Evolutionary conservation across 2,113 vertebrate genomes (phyloP).

Genomic region (Pimephales promelas): DNA sequence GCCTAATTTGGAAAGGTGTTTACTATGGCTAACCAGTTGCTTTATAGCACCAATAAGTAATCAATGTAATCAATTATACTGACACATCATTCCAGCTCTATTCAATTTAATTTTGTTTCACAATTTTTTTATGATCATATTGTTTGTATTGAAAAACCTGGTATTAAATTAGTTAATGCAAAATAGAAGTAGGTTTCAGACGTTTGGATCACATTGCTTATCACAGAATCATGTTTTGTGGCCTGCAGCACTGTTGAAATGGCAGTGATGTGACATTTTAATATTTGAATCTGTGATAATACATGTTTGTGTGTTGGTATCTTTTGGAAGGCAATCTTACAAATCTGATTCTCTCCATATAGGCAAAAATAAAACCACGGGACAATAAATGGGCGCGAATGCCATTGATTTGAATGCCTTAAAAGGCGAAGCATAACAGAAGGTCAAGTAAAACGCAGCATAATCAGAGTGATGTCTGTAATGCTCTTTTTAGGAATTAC

Average conservation of each 20-base stretch:
- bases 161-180: background rate
- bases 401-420: background rate
- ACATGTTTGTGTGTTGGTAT: background rate
- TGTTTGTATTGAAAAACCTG: background rate
- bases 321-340: conserved; percentile 4
- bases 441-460: conserved; percentile 18
- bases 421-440: background rate
- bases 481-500: conserved; percentile 16
- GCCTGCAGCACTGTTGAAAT: conserved; percentile 1
- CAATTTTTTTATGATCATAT: background rate
- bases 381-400: conserved; percentile 1
- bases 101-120: background rate
- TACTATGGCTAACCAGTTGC: too few species aligned
- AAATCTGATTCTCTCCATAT: conserved; percentile 11
- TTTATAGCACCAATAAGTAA: too few species aligned
- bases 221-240: conserved; percentile 9
- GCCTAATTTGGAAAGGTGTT: too few species aligned
- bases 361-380: background rate
- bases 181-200: background rate
- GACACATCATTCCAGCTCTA: too few species aligned
- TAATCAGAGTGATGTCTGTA: conserved; percentile 30
- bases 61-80: too few species aligned
- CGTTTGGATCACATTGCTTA: background rate
- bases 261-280: conserved; percentile 14
- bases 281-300: conserved; percentile 16